Evolutionary conservation across 1,140 invertebrate species (phyloP), one percentile per base, ranked within the genome.

Genomic region (Drosophila bipectinata): DNA sequence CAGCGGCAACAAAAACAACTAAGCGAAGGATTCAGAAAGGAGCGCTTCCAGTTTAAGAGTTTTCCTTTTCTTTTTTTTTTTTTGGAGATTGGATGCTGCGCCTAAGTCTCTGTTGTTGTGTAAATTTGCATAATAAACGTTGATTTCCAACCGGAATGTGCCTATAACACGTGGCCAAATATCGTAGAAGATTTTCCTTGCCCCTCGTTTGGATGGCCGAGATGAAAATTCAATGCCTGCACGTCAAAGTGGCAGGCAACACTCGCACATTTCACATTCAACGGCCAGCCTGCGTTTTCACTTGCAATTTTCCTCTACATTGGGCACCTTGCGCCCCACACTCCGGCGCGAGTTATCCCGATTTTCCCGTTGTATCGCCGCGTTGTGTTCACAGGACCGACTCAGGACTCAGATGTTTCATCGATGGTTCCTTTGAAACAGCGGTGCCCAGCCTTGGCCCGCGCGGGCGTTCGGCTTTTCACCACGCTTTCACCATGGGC

Each of bases 61-160:
- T 55, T 67, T 60, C 10, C 53, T 41, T 30, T 24, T 32, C 41
- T 59, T 57, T 34, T 24, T 39, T 15, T 15, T 73, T 72, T 77
- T 84, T 84, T 84, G 76, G 76, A 83, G 76, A 79, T 84, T 84
- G 80, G 72, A 79, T 77, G 77, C 62, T 68, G 34, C 34, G 39
- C 34, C 26, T 15, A 32, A 30, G 34, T 28, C 44, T n/a, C 51
- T 55, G 66, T 75, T 62, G 44, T 59, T 63, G 53, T 47, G 28
- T 63, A 76, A 78, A 66, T 83, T 67, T 53, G 63, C 63, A 67
- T 67, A 67, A 67, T 34, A 67, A 53, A 45, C 47, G 60, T 67
- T 34, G 63, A 34, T 53, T 53, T 64, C 2, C 8, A 44, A 51
- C 26, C 24, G 24, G 28, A 63, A 28, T 39, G 8, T 30, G 18